These are phyloP conservation scores for Cydia fagiglandana DNA, from an alignment of 1,140 invertebrate species.

Conservation along the genomic window DNA sequence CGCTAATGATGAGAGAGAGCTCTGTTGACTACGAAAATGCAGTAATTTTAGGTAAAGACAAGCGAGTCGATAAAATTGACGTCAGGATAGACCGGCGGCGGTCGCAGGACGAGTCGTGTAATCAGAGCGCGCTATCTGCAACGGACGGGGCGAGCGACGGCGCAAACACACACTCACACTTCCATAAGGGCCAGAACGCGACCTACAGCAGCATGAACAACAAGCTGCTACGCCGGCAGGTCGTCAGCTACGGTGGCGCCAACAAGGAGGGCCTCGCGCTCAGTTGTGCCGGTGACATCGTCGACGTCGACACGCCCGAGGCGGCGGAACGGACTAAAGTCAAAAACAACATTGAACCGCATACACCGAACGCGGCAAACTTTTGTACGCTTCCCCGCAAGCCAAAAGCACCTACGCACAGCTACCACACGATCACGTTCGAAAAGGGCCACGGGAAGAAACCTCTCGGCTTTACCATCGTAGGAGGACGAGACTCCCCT, in stretches of 20 bases:
- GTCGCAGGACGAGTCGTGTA: constrained; percentile 67
- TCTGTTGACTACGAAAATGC: constrained; percentile 85
- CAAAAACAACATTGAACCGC: constrained; percentile 62
- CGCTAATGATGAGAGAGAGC: constrained; percentile 81
- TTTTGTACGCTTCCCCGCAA: constrained; percentile 86
- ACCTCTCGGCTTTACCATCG: constrained; percentile 94
- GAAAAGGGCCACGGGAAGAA: constrained; percentile 92
- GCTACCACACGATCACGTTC: constrained; percentile 88
- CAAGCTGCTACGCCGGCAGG: constrained; percentile 79
- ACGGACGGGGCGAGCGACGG: constrained; percentile 66
- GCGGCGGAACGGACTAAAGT: constrained; percentile 50
- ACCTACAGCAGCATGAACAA: constrained; percentile 81
- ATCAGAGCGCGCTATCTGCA: constrained; percentile 70
- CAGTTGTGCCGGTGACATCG: constrained; percentile 71
- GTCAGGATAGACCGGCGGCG: constrained; percentile 65
- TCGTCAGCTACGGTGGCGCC: constrained; percentile 77
- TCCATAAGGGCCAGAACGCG: constrained; percentile 81
- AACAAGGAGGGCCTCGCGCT: constrained; percentile 69
- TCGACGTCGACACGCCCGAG: constrained; percentile 73
- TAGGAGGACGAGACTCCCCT: constrained; percentile 93
- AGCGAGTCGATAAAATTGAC: constrained; percentile 66
- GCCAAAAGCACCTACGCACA: constrained; percentile 83
- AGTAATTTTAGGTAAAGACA: constrained; percentile 78
- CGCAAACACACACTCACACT: constrained; percentile 76
- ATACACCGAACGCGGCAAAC: constrained; percentile 80